phyloP scores from a whole-genome alignment of 2,113 vertebrate species.

The Percina caprodes region DNA sequence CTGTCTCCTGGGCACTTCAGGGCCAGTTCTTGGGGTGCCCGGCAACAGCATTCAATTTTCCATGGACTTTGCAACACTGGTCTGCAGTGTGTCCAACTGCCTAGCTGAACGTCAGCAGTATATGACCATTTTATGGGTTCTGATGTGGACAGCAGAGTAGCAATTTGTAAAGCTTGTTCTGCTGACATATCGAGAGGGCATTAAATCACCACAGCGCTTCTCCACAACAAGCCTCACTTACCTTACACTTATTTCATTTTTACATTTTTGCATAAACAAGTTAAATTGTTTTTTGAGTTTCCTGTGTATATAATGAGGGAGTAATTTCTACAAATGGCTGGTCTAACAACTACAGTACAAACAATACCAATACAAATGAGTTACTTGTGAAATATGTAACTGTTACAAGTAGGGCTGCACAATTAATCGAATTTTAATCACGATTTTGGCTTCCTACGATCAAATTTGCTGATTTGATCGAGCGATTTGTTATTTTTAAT shows the following conservation, averaged over 20 bases:
- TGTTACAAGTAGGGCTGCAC: too few relatives aligned
- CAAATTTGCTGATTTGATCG: too few relatives aligned
- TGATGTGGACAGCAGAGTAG: not conserved
- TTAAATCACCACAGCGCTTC: conserved; percentile 16
- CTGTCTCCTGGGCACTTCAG: conserved; percentile 31
- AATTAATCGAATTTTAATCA: too few relatives aligned
- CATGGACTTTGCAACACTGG: not conserved
- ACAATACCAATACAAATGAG: too few relatives aligned
- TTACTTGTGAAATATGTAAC: too few relatives aligned
- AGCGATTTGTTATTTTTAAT: too few relatives aligned
- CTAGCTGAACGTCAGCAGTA: conserved; percentile 1
- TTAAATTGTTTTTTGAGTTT: too few relatives aligned
- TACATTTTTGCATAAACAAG: too few relatives aligned
- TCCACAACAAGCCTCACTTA: conserved; percentile 22
- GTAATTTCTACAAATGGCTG: too few relatives aligned
- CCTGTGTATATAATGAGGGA: too few relatives aligned
- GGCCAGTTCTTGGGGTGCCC: conserved; percentile 5
- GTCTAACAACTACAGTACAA: too few relatives aligned
- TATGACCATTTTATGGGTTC: conserved; percentile 13
- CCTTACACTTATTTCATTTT: not conserved
- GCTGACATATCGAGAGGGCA: conserved; percentile 20
- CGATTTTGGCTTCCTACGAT: too few relatives aligned
- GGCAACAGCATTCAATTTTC: conserved; percentile 39
- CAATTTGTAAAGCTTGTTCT: conserved; percentile 16
- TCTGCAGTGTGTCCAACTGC: not conserved